Conservation (phyloP, 2,113 vertebrate species). For the Gobiocypris rarus region DNA sequence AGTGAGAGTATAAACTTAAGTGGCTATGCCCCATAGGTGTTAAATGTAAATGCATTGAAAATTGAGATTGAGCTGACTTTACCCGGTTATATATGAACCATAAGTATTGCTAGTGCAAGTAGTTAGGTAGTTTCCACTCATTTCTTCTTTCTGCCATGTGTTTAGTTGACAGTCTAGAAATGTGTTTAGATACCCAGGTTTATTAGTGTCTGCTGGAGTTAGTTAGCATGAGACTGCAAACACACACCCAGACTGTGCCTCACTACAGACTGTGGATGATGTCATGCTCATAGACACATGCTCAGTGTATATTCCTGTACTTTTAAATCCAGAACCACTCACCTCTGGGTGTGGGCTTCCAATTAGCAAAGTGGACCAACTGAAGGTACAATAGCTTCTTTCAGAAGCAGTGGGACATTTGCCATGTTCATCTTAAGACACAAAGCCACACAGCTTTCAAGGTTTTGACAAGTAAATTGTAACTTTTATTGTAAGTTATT, state of each 20-base stretch:
- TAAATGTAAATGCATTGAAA: neutral
- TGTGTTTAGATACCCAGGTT: neutral
- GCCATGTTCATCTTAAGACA: conserved; percentile 57
- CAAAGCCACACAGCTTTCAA: conserved; percentile 39
- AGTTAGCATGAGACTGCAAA: neutral
- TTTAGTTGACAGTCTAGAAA: neutral
- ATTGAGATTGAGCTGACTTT: neutral
- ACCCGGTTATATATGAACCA: neutral
- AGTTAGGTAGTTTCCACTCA: neutral
- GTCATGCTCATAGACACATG: neutral
- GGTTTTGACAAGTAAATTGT: conserved; percentile 19
- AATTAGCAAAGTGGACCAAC: conserved; percentile 53
- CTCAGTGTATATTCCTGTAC: conserved; percentile 28
- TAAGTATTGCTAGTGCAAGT: too few relatives aligned
- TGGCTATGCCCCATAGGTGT: too few relatives aligned
- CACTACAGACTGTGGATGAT: neutral
- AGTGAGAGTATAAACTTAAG: too few relatives aligned
- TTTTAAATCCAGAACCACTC: neutral
- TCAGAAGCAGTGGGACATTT: conserved; percentile 60
- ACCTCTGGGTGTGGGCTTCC: conserved; percentile 45
- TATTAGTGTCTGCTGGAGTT: neutral
- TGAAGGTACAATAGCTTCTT: conserved; percentile 65
- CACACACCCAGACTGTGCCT: conserved; percentile 10
- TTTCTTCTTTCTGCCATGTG: neutral
- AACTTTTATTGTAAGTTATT: neutral